A percentile compares a stretch with the other conserved stretches of the same genome.
Evolutionary conservation across 2,888 invertebrate species (phyloP).

Genomic region (Ichneumon xanthorius): DNA sequence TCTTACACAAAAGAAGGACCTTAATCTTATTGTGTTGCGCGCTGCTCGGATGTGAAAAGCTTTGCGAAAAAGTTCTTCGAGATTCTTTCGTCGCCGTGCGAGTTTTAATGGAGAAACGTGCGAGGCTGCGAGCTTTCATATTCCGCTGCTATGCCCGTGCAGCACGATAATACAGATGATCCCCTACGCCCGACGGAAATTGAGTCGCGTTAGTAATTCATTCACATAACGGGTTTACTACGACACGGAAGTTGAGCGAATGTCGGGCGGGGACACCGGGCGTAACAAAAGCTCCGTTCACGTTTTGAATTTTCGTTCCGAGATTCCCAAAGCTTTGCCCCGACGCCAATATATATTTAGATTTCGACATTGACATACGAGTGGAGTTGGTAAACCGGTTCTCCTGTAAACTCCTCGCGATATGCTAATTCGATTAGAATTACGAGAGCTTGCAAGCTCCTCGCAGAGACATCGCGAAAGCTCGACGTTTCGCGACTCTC

Average conservation of each 20-base stretch:
- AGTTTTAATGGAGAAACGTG: not conserved
- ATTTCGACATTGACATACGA: not conserved
- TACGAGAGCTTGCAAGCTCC: not conserved
- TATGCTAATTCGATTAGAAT: constrained; percentile 10
- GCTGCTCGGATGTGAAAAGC: not conserved
- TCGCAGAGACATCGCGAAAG: not conserved
- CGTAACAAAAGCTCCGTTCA: not conserved
- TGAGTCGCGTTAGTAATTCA: not conserved
- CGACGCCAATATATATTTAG: constrained; percentile 13
- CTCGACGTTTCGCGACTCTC: too few species aligned
- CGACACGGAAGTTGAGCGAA: not conserved
- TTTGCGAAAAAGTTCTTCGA: not conserved
- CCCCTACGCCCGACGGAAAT: constrained; percentile 2
- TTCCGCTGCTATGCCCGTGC: not conserved
- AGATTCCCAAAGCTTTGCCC: not conserved
- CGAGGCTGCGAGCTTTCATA: not conserved
- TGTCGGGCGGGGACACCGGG: not conserved
- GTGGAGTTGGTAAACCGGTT: not conserved
- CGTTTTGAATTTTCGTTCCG: constrained; percentile 7
- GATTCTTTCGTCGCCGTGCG: not conserved
- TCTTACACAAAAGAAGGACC: not conserved
- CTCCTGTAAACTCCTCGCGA: not conserved
- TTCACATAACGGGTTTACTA: constrained; percentile 6
- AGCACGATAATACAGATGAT: constrained; percentile 8
- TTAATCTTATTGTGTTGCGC: not conserved